These are phyloP conservation scores for Umimayanthus kanabou DNA, from an alignment of 92 coral and sea anemone species.

Conservation along the genomic window DNA sequence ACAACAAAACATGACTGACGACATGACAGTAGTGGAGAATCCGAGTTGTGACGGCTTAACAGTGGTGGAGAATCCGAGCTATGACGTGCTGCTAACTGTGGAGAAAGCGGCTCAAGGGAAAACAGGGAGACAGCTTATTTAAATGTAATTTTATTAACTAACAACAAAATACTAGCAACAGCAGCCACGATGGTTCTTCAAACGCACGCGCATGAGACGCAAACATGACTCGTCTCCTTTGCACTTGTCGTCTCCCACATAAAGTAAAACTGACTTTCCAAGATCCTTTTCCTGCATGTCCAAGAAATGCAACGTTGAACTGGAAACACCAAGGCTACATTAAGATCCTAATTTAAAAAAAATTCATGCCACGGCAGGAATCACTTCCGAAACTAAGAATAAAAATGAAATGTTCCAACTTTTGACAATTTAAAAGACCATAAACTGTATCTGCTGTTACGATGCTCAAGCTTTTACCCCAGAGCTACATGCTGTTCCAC, in stretches of 20 bases:
- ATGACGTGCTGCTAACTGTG: not conserved
- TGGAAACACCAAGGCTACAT: too few species aligned
- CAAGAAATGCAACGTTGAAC: too few species aligned
- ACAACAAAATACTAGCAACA: not conserved
- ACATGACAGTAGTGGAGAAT: slow-evolving; percentile 23
- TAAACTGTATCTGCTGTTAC: too few species aligned
- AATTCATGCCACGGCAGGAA: too few species aligned
- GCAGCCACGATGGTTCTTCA: not conserved
- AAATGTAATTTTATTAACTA: not conserved
- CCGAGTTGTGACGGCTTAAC: not conserved
- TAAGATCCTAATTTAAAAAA: too few species aligned
- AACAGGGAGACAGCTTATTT: not conserved
- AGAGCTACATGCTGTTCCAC: too few species aligned
- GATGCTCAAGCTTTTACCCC: too few species aligned
- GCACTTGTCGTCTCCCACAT: not conserved
- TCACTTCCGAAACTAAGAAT: too few species aligned
- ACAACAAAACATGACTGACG: slow-evolving; percentile 6
- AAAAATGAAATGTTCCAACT: too few species aligned
- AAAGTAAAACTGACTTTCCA: not conserved
- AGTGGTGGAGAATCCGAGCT: slow-evolving; percentile 23
- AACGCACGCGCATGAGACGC: not conserved
- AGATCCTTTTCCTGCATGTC: too few species aligned
- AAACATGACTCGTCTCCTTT: not conserved
- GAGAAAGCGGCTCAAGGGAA: not conserved
- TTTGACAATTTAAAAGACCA: too few species aligned